Evolutionary conservation across 1,140 invertebrate genomes (phyloP).

Genomic region (Bombus ignitus): DNA sequence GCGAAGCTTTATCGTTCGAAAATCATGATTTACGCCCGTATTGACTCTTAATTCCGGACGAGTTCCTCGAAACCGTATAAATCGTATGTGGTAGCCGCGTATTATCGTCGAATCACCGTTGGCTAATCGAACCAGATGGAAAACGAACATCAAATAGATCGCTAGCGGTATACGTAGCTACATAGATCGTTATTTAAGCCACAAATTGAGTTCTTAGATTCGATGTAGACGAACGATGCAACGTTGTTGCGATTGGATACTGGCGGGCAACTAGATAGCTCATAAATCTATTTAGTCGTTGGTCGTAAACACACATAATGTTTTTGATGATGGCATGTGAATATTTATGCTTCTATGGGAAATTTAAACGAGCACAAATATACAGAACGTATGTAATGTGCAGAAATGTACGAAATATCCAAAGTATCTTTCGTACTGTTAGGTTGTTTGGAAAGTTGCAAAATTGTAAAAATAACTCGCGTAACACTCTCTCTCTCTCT

Average conservation of each 20-base stretch:
- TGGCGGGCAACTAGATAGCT: no score
- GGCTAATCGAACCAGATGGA: not conserved
- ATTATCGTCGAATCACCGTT: not conserved
- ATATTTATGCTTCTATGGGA: no score
- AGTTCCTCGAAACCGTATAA: not conserved
- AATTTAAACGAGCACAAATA: no score
- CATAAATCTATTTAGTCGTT: no score
- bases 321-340: no score
- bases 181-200: not conserved
- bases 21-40: slow-evolving; percentile 3
- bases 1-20: slow-evolving; percentile 16
- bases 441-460: no score
- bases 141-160: not conserved
- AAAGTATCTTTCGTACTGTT: no score
- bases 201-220: slow-evolving; percentile 9
- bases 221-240: not conserved
- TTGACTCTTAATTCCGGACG: not conserved
- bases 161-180: not conserved
- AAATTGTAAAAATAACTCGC: no score
- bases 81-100: not conserved
- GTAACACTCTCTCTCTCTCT: no score
- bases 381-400: no score
- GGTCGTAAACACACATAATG: no score
- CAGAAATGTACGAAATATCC: no score
- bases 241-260: not conserved